These are phyloP conservation scores for Balearica regulorum DNA, from an alignment of 2,797 vertebrate species.

Conservation along the genomic window DNA sequence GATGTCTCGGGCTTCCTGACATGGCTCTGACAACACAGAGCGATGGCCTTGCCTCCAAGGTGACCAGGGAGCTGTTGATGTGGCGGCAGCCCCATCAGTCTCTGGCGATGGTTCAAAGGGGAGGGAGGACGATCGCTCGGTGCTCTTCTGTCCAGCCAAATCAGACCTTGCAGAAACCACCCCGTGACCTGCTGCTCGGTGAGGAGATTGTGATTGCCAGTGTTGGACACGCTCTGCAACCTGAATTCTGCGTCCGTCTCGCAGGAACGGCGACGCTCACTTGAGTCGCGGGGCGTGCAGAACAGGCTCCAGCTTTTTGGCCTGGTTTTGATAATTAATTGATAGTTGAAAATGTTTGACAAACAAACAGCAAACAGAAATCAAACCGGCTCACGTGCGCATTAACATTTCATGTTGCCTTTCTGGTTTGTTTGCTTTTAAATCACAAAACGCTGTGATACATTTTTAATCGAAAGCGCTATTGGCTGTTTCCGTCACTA, in stretches of 20 bases:
- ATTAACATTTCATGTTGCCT: conserved; percentile 35
- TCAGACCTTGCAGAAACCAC: not conserved
- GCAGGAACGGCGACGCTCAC: rapidly evolving
- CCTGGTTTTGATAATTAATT: conserved; percentile 45
- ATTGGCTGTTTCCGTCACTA: conserved; percentile 24
- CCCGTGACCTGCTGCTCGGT: not conserved
- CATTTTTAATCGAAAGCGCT: conserved; percentile 45
- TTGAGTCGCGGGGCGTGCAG: rapidly evolving
- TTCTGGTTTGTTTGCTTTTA: conserved; percentile 51
- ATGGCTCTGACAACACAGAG: not conserved
- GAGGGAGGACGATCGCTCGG: not conserved
- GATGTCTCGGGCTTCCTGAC: not conserved
- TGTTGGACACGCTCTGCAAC: rapidly evolving
- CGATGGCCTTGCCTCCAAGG: not conserved
- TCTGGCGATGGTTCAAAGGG: not conserved
- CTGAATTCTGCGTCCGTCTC: not conserved
- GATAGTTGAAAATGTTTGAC: conserved; percentile 7
- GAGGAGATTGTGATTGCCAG: not conserved
- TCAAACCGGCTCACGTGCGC: not conserved
- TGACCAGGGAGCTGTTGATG: not conserved
- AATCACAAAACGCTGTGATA: conserved; percentile 43
- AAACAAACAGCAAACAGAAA: not conserved
- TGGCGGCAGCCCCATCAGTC: not conserved
- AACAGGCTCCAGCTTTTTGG: not conserved
- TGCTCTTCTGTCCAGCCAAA: not conserved